These are phyloP conservation scores for Perdita meconis DNA, from an alignment of 2,888 invertebrate genomes.

Conservation along the genomic window DNA sequence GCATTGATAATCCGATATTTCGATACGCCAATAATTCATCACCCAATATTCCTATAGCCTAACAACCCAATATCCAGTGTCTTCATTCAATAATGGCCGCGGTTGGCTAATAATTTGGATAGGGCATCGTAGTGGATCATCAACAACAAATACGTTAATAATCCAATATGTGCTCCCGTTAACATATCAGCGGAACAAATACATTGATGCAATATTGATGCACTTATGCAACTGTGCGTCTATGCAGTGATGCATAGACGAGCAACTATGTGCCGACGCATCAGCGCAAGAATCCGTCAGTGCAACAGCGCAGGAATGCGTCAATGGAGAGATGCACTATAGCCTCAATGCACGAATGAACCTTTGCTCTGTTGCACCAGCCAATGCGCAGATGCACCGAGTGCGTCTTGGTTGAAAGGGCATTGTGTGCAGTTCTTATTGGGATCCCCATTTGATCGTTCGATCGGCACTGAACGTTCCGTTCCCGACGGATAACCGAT, in stretches of 20 bases:
- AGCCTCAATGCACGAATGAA: background rate
- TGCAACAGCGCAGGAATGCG: background rate
- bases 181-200: no score
- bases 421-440: conserved; percentile 22
- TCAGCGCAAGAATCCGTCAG: background rate
- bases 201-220: no score
- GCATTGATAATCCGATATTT: background rate
- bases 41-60: background rate
- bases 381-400: background rate
- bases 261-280: no score
- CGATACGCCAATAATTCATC: background rate
- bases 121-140: no score
- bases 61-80: background rate
- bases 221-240: no score
- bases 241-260: no score
- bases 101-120: no score
- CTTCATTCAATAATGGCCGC: no score
- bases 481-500: conserved; percentile 34
- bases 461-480: conserved; percentile 61
- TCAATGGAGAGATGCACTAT: background rate
- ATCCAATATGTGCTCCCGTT: no score
- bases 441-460: conserved; percentile 52
- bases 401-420: conserved; percentile 1
- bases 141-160: no score
- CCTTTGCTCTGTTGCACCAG: background rate